Conservation (phyloP, 2,113 vertebrate genomes). For the Tylochromis polylepis region DNA sequence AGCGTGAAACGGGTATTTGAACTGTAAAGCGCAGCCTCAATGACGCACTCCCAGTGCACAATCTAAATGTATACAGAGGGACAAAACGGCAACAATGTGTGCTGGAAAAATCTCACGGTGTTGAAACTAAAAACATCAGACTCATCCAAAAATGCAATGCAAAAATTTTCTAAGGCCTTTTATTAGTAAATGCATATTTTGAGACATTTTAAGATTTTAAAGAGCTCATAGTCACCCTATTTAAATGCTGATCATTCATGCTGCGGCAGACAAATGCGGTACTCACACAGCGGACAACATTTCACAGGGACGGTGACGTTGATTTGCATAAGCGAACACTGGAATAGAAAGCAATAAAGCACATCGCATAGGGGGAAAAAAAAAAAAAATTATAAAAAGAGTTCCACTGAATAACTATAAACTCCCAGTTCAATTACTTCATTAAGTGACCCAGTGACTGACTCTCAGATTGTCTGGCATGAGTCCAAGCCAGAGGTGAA, state of each 20-base stretch:
- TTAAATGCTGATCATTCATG: not conserved
- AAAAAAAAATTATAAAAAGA: not conserved
- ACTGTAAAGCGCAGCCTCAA: not conserved
- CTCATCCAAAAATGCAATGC: not conserved
- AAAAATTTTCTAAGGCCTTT: not conserved
- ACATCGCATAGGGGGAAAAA: not conserved
- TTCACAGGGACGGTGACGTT: not conserved
- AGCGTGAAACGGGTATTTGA: not conserved
- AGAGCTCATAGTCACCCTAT: not conserved
- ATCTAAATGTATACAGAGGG: not conserved
- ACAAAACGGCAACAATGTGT: not conserved
- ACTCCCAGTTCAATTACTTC: constrained; percentile 57
- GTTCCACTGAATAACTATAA: constrained; percentile 21
- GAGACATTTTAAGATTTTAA: not conserved
- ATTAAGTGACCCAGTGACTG: constrained; percentile 60
- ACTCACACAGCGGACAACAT: not conserved
- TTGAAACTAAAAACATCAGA: not conserved
- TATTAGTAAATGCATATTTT: not conserved
- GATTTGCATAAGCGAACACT: constrained; percentile 2
- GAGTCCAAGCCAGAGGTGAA: constrained; percentile 59
- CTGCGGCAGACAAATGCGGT: not conserved
- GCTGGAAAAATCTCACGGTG: not conserved
- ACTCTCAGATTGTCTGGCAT: constrained; percentile 39
- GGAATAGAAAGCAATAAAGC: constrained; percentile 26
- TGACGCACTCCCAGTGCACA: not conserved